phyloP scores from a whole-genome alignment of 2,797 vertebrate species.

The Phylloscopus collybita region DNA sequence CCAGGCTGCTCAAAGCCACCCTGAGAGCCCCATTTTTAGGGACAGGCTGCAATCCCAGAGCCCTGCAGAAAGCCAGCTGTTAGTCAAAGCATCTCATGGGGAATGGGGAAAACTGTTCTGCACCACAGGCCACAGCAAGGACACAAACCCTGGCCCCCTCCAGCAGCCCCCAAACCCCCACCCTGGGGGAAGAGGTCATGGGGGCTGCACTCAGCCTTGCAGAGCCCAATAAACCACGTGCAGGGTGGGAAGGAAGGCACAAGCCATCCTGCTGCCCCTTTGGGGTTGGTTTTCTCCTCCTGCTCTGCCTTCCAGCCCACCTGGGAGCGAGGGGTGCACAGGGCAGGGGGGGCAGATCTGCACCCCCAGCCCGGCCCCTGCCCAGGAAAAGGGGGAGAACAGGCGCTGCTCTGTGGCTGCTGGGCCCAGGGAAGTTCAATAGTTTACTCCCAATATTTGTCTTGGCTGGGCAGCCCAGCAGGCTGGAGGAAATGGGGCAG shows the following conservation, averaged over 20 bases:
- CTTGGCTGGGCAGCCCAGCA: neutral
- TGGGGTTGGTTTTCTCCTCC: neutral
- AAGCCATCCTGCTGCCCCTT: fast-evolving
- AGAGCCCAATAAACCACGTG: fast-evolving
- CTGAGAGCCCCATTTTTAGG: neutral
- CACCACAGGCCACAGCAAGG: fast-evolving
- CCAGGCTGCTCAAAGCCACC: neutral
- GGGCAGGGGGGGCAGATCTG: neutral
- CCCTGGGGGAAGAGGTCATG: neutral
- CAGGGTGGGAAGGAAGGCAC: neutral
- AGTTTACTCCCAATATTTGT: conserved; percentile 64
- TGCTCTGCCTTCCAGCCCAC: neutral
- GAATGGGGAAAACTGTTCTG: neutral
- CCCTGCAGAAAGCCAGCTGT: neutral
- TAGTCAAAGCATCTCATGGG: fast-evolving
- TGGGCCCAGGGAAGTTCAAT: conserved; percentile 55
- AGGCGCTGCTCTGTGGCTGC: conserved; percentile 11
- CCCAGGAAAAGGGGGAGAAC: neutral
- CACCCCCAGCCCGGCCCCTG: neutral
- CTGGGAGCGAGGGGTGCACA: fast-evolving
- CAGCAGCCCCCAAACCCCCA: fast-evolving
- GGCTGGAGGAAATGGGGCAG: conserved; percentile 50
- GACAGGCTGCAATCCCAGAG: fast-evolving
- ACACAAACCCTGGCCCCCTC: neutral
- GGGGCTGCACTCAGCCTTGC: neutral